Base-by-base conservation (phyloP, 2,888 invertebrate species). In the Caenorhabditis auriculariae region DNA sequence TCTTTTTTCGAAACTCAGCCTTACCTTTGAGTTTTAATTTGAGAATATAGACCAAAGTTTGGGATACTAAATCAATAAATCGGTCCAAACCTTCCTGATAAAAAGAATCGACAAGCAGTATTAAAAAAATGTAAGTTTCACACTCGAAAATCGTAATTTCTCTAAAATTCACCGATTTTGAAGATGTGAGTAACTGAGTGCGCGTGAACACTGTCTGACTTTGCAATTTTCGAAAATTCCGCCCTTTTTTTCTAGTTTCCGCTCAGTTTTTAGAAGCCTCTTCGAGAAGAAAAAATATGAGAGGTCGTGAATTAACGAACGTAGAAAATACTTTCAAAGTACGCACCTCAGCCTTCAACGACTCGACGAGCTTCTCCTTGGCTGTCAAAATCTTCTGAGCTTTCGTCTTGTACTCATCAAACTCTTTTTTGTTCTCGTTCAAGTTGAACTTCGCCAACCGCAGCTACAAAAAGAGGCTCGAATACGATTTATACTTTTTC, bases 371-470 rank as follows among this genome's bases (percentile, higher is more conserved):
- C 69, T 87, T 87, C 76, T 91, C 90, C 77, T 90, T 90, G 62
- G 83, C 82, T 81, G 88, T 88, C 7, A 91, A 82, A 58, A 90
- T 89, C 66, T 88, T 86, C 73, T 89, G 87, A 0, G 90, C 90
- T 76, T 90, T 88, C n/a, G 87, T 87, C 71, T 89, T 88, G 82
- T 91, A 90, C 52, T 89, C 88, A 52, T 88, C 87, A 74, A 90
- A 85, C 79, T 91, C 90, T 69, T 82, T 83, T 67, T 83, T 83
- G 21, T 83, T 81, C 23, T 82, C 75, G 21, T 84, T 83, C 26
- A 83, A 69, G 59, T 79, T 82, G 29, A 75, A 75, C 66, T 82
- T 83, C n/a, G 82, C 75, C 39, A 82, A 66, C 60, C 82, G 83
- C 53, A 84, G 50, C 70, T 85, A 83, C 28, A 50, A 44, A 43